phyloP scores from a whole-genome alignment of 2,888 invertebrate species.

The Sepiola atlantica region DNA sequence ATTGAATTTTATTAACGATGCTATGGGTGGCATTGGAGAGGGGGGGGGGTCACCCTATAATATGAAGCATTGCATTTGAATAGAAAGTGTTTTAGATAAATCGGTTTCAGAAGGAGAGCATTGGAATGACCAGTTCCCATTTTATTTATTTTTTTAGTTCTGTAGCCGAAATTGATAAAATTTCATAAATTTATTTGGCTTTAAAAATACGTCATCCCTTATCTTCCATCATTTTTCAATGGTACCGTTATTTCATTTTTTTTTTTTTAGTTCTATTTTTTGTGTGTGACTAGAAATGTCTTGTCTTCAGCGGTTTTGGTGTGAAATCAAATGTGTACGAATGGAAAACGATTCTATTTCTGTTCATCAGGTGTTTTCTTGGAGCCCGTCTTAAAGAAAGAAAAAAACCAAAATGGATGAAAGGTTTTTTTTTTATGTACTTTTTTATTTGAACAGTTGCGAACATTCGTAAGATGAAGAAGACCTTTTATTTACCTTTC shows the following conservation, averaged over 20 bases:
- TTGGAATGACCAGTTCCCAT: neutral
- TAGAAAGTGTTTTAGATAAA: neutral
- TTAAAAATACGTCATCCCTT: neutral
- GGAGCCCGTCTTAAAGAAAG: too few species aligned
- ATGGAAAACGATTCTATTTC: neutral
- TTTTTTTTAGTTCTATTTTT: too few species aligned
- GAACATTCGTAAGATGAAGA: neutral
- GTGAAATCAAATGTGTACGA: neutral
- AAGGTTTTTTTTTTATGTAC: neutral
- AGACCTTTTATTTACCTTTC: neutral
- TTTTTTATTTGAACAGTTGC: neutral
- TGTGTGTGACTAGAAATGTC: too few species aligned
- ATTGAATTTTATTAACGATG: too few species aligned
- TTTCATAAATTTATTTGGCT: neutral
- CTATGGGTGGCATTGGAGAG: too few species aligned
- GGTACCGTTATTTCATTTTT: too few species aligned
- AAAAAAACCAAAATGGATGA: neutral
- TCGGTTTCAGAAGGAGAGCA: neutral
- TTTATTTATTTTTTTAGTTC: neutral
- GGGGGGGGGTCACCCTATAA: too few species aligned
- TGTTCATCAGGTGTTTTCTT: neutral
- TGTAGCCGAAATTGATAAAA: neutral
- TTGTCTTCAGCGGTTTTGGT: too few species aligned
- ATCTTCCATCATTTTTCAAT: neutral
- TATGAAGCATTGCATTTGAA: neutral